Evolutionary conservation across 1,140 invertebrate genomes (phyloP), one percentile per base, ranked within the genome.

Genomic region (Drosophila trapezifrons): DNA sequence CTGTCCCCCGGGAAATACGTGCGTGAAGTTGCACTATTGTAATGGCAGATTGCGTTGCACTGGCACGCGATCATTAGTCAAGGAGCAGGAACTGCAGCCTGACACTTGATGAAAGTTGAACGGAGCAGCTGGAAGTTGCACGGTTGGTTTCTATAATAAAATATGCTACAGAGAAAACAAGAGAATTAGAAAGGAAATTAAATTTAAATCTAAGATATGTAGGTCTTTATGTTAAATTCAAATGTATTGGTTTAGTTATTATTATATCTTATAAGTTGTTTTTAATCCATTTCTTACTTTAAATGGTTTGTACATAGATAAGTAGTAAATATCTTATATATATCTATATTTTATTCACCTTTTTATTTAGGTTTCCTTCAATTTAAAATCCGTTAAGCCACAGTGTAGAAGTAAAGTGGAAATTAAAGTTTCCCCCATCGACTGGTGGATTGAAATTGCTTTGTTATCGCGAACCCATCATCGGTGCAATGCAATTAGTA

Each of bases 61-160:
- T 78, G 85, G 74, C 84, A 89, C 84, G 84, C 84, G 85, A 89
- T 89, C 84, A 89, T 89, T 89, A 90, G 84, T 89, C 80, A 84
- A 58, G 56, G 25, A 73, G 40, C 66, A 80, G 70, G 54, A 62
- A 64, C 22, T 54, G 55, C 52, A 64, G 47, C 47, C 49, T 79
- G 84, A 77, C 84, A 84, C 51, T 73, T 55, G 83, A 62, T 73
- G 79, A 82, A 87, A 86, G 60, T 69, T 43, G 52, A 58, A 49
- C 52, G 35, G 40, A 58, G 56, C 38, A 20, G 25, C 32, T 35
- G 20, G 12, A 42, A 25, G 22, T 29, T 18, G 29, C 46, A 25
- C 20, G 22, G 12, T 32, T n/a, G 6, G 8, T 18, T 27, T 58
- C 25, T 13, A 38, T 22, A 17, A 8, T n/a, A 17, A 66, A 65